phyloP scores from a whole-genome alignment of 2,113 vertebrate genomes.

The Accipiter cooperii region DNA sequence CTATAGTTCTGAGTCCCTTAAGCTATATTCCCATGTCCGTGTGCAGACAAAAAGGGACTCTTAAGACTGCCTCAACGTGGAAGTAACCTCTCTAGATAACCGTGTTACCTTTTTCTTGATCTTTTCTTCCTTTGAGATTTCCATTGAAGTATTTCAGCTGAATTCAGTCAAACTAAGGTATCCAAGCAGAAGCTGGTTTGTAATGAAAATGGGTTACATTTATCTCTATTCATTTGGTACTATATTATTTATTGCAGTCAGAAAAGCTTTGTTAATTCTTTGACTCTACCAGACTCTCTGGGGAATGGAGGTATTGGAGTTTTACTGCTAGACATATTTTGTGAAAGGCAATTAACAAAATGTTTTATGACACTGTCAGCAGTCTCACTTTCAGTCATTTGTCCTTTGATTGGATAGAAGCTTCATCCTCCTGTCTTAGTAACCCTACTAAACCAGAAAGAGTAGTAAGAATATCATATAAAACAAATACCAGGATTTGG shows the following conservation, averaged over 20 bases:
- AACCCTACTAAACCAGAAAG: not conserved
- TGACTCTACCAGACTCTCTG: not conserved
- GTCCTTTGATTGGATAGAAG: not conserved
- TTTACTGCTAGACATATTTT: not conserved
- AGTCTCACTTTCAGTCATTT: not conserved
- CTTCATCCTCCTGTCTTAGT: not conserved
- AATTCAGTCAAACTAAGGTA: not conserved
- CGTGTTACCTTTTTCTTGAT: not conserved
- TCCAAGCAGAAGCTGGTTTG: not conserved
- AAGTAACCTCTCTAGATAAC: not conserved
- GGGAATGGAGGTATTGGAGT: not conserved
- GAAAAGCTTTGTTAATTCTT: conserved; percentile 34
- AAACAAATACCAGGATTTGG: not conserved
- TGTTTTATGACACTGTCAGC: not conserved
- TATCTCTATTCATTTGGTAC: not conserved
- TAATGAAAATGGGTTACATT: conserved; percentile 4
- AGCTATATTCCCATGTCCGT: not conserved
- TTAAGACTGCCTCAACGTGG: not conserved
- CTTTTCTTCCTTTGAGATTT: not conserved
- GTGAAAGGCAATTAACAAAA: not conserved
- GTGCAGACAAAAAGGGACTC: not conserved
- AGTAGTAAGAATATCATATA: not conserved
- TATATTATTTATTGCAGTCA: not conserved
- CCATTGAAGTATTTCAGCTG: not conserved
- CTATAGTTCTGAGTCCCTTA: not conserved